These are phyloP conservation scores for Myiothlypis chrysogaster DNA, from an alignment of 2,797 vertebrate genomes.

Conservation along the genomic window DNA sequence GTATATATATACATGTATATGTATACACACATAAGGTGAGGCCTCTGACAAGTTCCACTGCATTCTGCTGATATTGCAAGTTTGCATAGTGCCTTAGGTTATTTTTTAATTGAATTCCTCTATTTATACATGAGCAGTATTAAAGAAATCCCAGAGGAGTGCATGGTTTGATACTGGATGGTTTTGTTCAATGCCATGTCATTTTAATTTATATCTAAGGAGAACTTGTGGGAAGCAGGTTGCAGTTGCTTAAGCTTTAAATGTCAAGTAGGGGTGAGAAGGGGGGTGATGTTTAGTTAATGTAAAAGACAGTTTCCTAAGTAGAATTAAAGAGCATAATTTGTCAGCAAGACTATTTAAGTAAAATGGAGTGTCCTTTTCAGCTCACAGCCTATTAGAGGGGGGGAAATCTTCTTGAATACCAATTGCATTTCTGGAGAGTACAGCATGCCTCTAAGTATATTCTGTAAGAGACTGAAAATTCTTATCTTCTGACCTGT, in stretches of 20 bases:
- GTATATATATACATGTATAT: background rate
- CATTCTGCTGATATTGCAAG: background rate
- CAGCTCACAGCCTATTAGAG: background rate
- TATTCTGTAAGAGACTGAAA: background rate
- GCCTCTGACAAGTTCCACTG: background rate
- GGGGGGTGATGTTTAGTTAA: conserved; percentile 18
- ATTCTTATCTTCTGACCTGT: background rate
- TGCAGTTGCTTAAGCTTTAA: conserved; percentile 63
- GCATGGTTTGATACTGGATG: conserved; percentile 18
- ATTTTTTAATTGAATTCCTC: background rate
- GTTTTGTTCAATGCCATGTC: background rate
- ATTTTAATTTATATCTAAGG: conserved; percentile 52
- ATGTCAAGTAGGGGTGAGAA: conserved; percentile 43
- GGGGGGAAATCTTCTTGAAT: background rate
- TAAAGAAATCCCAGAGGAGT: background rate
- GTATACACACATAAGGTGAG: background rate
- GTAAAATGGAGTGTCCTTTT: conserved; percentile 43
- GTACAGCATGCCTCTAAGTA: background rate
- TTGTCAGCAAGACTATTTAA: conserved; percentile 52
- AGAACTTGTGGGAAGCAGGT: conserved; percentile 40
- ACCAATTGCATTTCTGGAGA: background rate
- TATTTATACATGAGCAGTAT: background rate
- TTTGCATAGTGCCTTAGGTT: background rate
- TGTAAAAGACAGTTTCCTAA: conserved; percentile 50
- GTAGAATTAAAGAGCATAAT: conserved; percentile 46